phyloP scores from a whole-genome alignment of 2,797 vertebrate genomes.

The Mionectes olivaceus region DNA sequence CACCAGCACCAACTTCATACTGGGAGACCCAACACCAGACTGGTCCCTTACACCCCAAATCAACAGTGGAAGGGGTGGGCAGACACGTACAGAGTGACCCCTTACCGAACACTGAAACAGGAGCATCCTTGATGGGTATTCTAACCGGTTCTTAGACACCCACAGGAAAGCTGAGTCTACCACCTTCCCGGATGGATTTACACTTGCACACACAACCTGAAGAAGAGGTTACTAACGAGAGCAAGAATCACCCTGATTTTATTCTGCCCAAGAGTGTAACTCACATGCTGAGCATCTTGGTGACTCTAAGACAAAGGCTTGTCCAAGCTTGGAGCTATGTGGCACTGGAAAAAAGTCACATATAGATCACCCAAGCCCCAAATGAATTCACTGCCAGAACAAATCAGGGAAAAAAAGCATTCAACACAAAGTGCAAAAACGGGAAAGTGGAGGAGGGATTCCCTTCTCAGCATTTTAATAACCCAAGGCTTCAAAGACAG shows the following conservation, averaged over 20 bases:
- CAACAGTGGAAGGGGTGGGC: neutral
- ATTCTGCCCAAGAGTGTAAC: neutral
- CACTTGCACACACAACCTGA: neutral
- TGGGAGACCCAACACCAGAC: neutral
- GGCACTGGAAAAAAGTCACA: neutral
- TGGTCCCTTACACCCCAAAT: neutral
- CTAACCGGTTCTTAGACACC: neutral
- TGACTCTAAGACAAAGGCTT: neutral
- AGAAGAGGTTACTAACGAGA: neutral
- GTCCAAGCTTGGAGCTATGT: neutral
- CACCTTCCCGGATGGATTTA: neutral
- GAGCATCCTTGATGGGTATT: neutral
- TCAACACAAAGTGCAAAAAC: neutral
- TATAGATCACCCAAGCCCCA: neutral
- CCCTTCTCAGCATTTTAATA: neutral
- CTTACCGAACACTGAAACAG: neutral
- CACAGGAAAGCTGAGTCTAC: neutral
- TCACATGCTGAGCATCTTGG: neutral
- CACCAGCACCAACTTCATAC: neutral
- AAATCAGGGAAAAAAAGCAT: neutral
- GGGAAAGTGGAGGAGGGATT: neutral
- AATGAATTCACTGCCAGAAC: neutral
- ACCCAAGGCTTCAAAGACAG: neutral
- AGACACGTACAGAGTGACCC: rapidly evolving
- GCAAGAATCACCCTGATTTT: neutral